Base-by-base conservation (phyloP, 2,113 vertebrate genomes). In the Perca fluviatilis region DNA sequence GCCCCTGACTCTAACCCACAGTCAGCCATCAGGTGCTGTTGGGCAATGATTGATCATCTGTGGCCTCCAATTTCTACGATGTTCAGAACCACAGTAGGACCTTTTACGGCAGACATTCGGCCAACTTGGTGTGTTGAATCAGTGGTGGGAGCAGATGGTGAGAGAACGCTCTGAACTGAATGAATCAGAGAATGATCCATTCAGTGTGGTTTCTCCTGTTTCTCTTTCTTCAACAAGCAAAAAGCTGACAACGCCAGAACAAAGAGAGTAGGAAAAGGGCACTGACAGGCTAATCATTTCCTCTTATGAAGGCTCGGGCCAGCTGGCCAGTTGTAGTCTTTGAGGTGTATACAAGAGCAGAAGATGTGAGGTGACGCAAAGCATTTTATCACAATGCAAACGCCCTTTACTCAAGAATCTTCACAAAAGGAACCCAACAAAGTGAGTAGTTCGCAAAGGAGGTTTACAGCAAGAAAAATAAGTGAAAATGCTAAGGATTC, bases 141-240 rank as follows among this genome's bases (percentile, higher is more conserved):
- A 60, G 30, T 21, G 43, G 9, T 40, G 23, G 27, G 61, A n/a
- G 57, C 57, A 74, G 79, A 69, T 21, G 53, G 72, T 7, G 40
- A 50, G 30, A 33, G 47, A 69, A 72, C 11, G 47, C n/a, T 74
- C n/a, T 25, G 46, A 60, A 6, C 1, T 36, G 49, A 72, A 89
- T 75, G 61, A 84, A 72, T 78, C 40, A 43, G 53, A 36, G 21
- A 56, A 68, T n/a, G 49, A 68, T 53, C 62, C 23, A 49, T 63
- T 67, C 18, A 25, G 25, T 58, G 14, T 0, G 4, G 63, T 57
- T 19, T 62, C 19, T 74, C 61, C 40, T n/a, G n/a, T 68, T 64
- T 19, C 3, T 8, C 21, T 23, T 13, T 82, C 43, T 61, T 51
- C 63, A 30, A n/a, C 3, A 49, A 7, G 13, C n/a, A 63, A 61